Percentiles rank a stretch among this genome's conserved stretches.
These are phyloP conservation scores for Akabosia matsudoensis DNA, from an alignment of 1,140 invertebrate species.

Conservation along the genomic window DNA sequence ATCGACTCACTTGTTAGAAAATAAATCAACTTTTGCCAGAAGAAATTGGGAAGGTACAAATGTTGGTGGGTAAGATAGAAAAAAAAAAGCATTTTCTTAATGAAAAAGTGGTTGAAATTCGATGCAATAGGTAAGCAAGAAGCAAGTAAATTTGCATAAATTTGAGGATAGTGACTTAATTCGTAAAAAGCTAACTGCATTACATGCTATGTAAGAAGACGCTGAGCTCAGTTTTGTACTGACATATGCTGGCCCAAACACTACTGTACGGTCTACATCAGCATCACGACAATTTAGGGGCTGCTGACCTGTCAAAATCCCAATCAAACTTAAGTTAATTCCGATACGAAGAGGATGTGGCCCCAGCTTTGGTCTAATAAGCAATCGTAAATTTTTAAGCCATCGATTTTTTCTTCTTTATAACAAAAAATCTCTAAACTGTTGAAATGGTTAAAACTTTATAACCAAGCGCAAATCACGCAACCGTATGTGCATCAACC, in stretches of 20 bases:
- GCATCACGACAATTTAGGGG: not conserved
- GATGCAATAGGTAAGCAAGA: not conserved
- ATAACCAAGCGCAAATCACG: too few relatives aligned
- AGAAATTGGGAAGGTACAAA: not conserved
- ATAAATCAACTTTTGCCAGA: not conserved
- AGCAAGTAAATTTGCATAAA: not conserved
- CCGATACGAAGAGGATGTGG: too few relatives aligned
- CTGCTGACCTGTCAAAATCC: slow-evolving; percentile 10
- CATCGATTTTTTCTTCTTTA: not conserved
- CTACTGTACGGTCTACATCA: not conserved
- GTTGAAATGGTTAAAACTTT: too few relatives aligned
- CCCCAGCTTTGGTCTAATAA: too few relatives aligned
- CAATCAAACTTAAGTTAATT: not conserved
- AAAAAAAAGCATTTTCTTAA: not conserved
- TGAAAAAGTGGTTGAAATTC: not conserved
- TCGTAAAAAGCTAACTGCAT: not conserved
- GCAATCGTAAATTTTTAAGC: too few relatives aligned
- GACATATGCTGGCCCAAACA: too few relatives aligned
- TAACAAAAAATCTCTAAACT: not conserved
- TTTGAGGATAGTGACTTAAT: not conserved
- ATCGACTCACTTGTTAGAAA: not conserved
- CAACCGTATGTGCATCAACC: too few relatives aligned
- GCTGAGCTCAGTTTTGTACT: too few relatives aligned
- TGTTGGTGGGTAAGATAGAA: not conserved
- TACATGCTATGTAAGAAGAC: too few relatives aligned